Percentiles rank a stretch among this genome's conserved stretches.
Conservation (phyloP, 2,113 vertebrate species). For the Lamprologus lemairii region DNA sequence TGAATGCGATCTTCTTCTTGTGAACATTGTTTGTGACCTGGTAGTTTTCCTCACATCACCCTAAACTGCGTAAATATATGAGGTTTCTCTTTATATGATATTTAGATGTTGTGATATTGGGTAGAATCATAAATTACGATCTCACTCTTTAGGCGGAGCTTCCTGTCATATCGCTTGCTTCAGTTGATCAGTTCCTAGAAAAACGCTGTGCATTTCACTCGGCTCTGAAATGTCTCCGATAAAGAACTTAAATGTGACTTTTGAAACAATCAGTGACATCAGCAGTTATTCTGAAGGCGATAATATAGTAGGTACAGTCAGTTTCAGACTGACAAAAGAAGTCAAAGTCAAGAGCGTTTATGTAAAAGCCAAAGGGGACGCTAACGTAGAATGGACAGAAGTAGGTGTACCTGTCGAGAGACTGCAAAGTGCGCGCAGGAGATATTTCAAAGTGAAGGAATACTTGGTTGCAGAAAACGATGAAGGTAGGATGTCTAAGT, state of each 20-base stretch:
- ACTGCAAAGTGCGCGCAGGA: neutral
- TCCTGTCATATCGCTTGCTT: neutral
- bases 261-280: neutral
- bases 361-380: conserved; percentile 54
- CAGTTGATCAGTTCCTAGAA: neutral
- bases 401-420: neutral
- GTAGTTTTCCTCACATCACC: neutral
- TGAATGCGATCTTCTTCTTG: neutral
- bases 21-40: neutral
- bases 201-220: neutral
- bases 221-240: neutral
- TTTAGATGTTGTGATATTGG: neutral
- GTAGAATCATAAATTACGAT: neutral
- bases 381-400: conserved; percentile 27
- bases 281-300: neutral
- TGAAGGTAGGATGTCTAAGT: conserved; percentile 5
- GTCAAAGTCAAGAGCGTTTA: conserved; percentile 30
- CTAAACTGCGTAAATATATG: neutral
- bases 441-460: conserved; percentile 39
- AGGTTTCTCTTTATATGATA: neutral
- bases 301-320: neutral
- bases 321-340: neutral
- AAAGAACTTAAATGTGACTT: neutral
- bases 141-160: neutral
- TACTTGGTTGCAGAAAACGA: neutral